phyloP scores from a whole-genome alignment of 2,113 vertebrate genomes.

The Dasyprocta punctata region DNA sequence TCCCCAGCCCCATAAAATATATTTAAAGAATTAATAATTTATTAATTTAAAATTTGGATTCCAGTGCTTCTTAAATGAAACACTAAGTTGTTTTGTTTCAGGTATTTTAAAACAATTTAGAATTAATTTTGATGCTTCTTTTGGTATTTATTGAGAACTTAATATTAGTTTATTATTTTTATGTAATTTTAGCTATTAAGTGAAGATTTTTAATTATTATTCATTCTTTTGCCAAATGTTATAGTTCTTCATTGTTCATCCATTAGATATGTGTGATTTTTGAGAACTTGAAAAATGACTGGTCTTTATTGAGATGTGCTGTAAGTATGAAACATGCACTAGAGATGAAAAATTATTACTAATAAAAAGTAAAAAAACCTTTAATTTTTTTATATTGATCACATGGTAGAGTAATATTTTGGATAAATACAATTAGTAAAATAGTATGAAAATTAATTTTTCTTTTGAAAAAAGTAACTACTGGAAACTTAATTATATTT shows the following conservation, averaged over 20 bases:
- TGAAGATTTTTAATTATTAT: neutral
- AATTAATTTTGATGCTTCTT: neutral
- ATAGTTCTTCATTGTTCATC: neutral
- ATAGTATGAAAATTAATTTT: slow-evolving; percentile 3
- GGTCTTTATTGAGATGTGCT: neutral
- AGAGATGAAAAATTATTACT: neutral
- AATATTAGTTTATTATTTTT: neutral
- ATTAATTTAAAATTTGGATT: neutral
- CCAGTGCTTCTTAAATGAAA: neutral
- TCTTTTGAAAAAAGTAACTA: neutral
- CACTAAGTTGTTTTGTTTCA: slow-evolving; percentile 31
- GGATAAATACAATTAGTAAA: slow-evolving; percentile 3
- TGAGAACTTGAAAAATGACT: neutral
- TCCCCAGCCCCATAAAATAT: neutral
- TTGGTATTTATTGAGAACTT: neutral
- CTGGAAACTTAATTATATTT: neutral
- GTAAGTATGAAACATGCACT: neutral
- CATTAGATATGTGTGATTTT: neutral
- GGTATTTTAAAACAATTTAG: neutral
- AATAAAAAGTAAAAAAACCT: neutral
- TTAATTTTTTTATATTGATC: neutral
- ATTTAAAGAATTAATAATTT: slow-evolving; percentile 7
- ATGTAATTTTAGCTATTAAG: neutral
- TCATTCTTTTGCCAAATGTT: neutral
- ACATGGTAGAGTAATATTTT: slow-evolving; percentile 29